Evolutionary conservation across 2,113 vertebrate species (phyloP).

Genomic region (Lanius ludovicianus): DNA sequence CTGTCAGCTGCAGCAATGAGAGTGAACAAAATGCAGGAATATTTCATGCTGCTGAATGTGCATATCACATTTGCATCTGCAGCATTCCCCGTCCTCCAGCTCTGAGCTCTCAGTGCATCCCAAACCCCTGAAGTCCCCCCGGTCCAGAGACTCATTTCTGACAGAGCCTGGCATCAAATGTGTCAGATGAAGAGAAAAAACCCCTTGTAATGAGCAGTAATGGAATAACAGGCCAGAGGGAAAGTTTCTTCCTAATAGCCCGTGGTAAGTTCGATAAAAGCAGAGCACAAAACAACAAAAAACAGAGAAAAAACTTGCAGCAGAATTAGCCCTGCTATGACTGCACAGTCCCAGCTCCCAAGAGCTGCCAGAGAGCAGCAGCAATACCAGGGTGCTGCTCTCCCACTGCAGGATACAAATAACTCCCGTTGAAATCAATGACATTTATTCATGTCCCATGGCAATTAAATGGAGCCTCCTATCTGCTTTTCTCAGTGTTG

Average conservation of each 20-base stretch:
- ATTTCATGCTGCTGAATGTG: not conserved
- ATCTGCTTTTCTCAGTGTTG: not conserved
- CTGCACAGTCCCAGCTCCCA: not conserved
- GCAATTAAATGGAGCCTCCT: not conserved
- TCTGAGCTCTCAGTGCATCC: not conserved
- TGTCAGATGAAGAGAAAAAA: not conserved
- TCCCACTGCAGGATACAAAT: not conserved
- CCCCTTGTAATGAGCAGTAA: not conserved
- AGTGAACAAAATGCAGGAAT: not conserved
- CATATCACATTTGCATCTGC: not conserved
- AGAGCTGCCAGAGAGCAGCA: not conserved
- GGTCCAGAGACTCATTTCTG: not conserved
- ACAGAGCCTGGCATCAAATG: not conserved
- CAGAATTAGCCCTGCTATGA: not conserved
- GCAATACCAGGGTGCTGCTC: not conserved
- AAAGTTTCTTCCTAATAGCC: not conserved
- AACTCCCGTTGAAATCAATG: not conserved
- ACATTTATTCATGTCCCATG: not conserved
- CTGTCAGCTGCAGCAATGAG: not conserved
- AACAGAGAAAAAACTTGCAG: not conserved
- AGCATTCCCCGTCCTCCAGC: not conserved
- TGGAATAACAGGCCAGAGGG: slow-evolving; percentile 18
- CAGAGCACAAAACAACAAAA: not conserved
- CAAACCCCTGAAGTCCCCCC: not conserved
- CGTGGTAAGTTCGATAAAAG: slow-evolving; percentile 3